A percentile compares a stretch with the other conserved stretches of the same genome.
These are phyloP conservation scores for Lepidocyrtinus sp. DNA, from an alignment of 2,888 invertebrate genomes.

Conservation along the genomic window DNA sequence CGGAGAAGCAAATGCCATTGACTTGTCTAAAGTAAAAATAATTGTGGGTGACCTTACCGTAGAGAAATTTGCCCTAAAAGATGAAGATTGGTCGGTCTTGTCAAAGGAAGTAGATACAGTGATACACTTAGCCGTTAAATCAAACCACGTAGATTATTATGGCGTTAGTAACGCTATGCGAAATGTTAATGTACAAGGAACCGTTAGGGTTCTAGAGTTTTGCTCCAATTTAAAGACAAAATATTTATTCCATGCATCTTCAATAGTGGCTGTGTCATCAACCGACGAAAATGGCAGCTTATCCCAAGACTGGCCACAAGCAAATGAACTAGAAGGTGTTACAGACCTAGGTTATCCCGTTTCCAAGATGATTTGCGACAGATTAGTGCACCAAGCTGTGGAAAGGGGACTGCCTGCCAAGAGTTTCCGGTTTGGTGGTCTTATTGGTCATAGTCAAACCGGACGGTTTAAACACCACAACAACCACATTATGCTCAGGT, in stretches of 20 bases:
- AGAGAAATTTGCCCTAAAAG: conserved; percentile 33
- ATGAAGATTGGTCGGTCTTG: conserved; percentile 31
- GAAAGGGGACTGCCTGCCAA: conserved; percentile 60
- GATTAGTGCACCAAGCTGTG: conserved; percentile 44
- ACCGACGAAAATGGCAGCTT: conserved; percentile 32
- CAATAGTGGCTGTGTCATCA: conserved; percentile 30
- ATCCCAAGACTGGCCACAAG: conserved; percentile 35
- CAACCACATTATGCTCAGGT: conserved; percentile 56
- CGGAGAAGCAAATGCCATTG: conserved; percentile 6
- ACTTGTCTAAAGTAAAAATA: conserved; percentile 45
- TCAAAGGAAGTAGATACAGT: conserved; percentile 42
- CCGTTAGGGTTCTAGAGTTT: conserved; percentile 55
- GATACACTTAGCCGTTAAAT: conserved; percentile 54
- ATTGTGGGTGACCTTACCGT: conserved; percentile 47
- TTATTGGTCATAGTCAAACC: conserved; percentile 59
- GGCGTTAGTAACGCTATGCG: conserved; percentile 36
- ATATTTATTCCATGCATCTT: conserved; percentile 53
- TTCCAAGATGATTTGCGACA: conserved; percentile 64
- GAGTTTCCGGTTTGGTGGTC: conserved; percentile 53
- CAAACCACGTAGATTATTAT: conserved; percentile 51
- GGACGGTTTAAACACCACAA: conserved; percentile 58
- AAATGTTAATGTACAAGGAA: conserved; percentile 54
- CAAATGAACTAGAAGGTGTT: conserved; percentile 36
- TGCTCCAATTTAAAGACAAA: conserved; percentile 38
- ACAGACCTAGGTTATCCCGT: conserved; percentile 47